Conservation (phyloP, 2,113 vertebrate species). For the Rhinogobius similis region DNA sequence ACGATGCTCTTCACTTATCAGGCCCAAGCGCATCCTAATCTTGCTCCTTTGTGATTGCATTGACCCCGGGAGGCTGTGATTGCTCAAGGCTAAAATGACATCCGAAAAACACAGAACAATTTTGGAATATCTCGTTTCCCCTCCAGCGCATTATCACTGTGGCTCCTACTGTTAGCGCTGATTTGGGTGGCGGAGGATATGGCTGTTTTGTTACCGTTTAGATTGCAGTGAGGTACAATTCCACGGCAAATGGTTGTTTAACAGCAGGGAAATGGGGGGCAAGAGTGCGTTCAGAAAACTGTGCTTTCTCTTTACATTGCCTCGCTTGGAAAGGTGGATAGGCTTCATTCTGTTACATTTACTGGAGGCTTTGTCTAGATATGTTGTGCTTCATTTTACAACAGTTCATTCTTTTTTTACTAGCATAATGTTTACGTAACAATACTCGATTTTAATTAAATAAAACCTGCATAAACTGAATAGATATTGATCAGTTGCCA, state of each 20-base stretch:
- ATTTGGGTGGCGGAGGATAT: slow-evolving; percentile 18
- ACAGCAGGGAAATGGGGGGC: not conserved
- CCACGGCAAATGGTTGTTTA: slow-evolving; percentile 8
- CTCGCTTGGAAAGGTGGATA: no score
- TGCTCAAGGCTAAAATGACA: slow-evolving; percentile 58
- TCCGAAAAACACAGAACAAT: slow-evolving; percentile 50
- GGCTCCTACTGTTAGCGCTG: slow-evolving; percentile 17
- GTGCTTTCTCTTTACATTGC: not conserved
- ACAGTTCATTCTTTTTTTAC: no score
- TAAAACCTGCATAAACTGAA: no score
- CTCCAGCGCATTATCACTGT: slow-evolving; percentile 22
- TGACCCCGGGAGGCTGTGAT: slow-evolving; percentile 70
- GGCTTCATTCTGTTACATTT: not conserved
- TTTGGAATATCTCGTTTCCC: slow-evolving; percentile 45
- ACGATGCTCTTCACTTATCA: slow-evolving; percentile 49
- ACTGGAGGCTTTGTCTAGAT: not conserved
- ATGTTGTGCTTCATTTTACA: not conserved
- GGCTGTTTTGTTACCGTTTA: slow-evolving; percentile 25
- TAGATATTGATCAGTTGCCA: no score
- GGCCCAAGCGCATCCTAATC: slow-evolving; percentile 59
- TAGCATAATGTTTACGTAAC: no score
- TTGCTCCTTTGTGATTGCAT: slow-evolving; percentile 64
- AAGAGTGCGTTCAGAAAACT: not conserved
- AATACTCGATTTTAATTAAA: no score
- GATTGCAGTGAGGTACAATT: slow-evolving; percentile 17